A percentile compares a stretch with the other conserved stretches of the same genome.
Evolutionary conservation across 35 echinoderm and acorn worm genomes (phyloP).

Genomic region (Ophiothrix spiculata): DNA sequence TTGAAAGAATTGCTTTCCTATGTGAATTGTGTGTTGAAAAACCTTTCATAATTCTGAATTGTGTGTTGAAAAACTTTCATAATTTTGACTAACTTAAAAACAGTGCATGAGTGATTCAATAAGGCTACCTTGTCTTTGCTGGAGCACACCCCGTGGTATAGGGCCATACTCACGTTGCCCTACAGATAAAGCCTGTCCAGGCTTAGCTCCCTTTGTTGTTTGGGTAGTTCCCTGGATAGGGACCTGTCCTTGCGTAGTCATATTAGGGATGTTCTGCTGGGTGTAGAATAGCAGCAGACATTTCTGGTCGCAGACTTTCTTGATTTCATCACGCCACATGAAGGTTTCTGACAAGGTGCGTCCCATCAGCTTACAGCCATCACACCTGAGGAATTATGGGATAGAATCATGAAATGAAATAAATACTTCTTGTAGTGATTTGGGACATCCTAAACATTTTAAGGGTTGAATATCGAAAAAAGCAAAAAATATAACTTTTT

Average conservation of each 20-base stretch:
- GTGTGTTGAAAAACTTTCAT: too few relatives aligned
- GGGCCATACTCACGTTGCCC: slow-evolving; percentile 1
- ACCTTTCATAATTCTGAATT: too few relatives aligned
- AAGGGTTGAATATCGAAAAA: too few relatives aligned
- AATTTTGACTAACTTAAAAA: too few relatives aligned
- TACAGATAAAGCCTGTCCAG: too few relatives aligned
- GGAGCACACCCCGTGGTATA: neutral
- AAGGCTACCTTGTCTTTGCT: neutral
- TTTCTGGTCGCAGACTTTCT: slow-evolving; percentile 89
- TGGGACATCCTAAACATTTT: too few relatives aligned
- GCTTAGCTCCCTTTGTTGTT: neutral
- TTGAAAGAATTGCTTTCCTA: too few relatives aligned
- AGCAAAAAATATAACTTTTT: too few relatives aligned
- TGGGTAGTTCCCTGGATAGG: neutral
- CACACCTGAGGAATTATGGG: slow-evolving; percentile 57
- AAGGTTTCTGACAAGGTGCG: slow-evolving; percentile 77
- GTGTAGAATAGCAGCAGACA: slow-evolving; percentile 98
- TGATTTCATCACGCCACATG: slow-evolving; percentile 89
- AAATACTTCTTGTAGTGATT: too few relatives aligned
- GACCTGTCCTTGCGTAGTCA: slow-evolving; percentile 63
- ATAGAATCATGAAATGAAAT: neutral
- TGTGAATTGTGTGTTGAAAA: too few relatives aligned
- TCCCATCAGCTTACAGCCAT: slow-evolving; percentile 86
- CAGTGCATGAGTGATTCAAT: neutral
- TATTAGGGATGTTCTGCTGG: slow-evolving; percentile 94